Base-by-base conservation (phyloP, 1,140 invertebrate species). In the Batillaria attramentaria region DNA sequence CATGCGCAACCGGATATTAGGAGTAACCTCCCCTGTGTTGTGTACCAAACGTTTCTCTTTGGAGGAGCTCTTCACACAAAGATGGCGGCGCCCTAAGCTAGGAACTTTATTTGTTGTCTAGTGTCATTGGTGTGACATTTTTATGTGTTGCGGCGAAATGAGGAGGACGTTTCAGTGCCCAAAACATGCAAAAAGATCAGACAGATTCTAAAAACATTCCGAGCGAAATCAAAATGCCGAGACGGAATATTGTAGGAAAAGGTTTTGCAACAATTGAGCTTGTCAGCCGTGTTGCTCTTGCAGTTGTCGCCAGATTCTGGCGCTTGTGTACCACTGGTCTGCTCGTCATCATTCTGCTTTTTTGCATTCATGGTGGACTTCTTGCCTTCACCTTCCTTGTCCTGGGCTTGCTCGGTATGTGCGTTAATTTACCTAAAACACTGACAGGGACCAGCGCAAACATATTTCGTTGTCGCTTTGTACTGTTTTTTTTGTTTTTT, bases 341-440 rank as follows among this genome's bases (percentile, higher is more conserved):
- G 4, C 75, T 87, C 8, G 83, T 87, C 46, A 70, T 95, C 87
- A 93, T 96, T 79, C 86, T 96, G 81, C 91, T 96, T 31, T 97
- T 95, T 90, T 97, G 95, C 93, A 93, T 95, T 75, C 96, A 95
- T 90, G 95, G 96, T 65, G 94, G 94, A 85, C 85, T 95, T 62
- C 88, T 95, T 80, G 94, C 95, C 24, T 93, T 96, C 79, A 87
- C 93, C 31, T 92, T 96, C 37, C 92, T 96, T 66, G 92, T 93
- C 70, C 92, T 94, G 79, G 94, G 94, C 60, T 46, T 90, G 42
- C 79, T 90, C 74, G 90, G 90, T 91, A 85, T 82, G 81, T 79
- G 33, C 3, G 28, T 8, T 20, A 37, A 33, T 35, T 69, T 3
- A 41, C 6, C 13, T 41, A 69, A 4, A 37, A 3, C 8, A n/a